Evolutionary conservation across 2,797 vertebrate species (phyloP), one percentile per base, ranked within the genome.

Genomic region (Ceyx erithaca): DNA sequence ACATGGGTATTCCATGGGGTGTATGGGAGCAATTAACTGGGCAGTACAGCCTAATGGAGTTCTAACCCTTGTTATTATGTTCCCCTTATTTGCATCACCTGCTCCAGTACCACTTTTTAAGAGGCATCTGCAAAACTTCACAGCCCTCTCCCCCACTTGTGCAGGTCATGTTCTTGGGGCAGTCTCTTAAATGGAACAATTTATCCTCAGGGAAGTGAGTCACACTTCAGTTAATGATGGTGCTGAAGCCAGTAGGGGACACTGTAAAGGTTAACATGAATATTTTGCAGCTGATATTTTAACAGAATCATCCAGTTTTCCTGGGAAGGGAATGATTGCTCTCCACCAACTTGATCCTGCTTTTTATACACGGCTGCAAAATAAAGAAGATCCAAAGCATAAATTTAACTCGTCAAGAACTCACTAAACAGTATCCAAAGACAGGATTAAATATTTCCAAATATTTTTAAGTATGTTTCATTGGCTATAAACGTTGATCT

Each of bases 221-320:
- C 75, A 84, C 64, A 68, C 80, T 93, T 91, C 70, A 80, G 49
- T 73, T 84, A 92, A 94, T 91, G 77, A 63, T 67, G 59, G 72
- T 79, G 70, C 70, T 77, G 45, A 64, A 64, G 57, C 45, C 35
- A 23, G 75, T 19, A 80, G 33, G 71, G 46, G 68, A 88, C 57
- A 90, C 67, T 28, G 52, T 58, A 93, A 92, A 92, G 87, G 71
- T 91, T 91, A 94, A 81, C 7, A 62, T 49, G 37, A 86, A 69
- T 81, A 85, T 81, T 86, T 92, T 84, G 63, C 28, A 54, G 52
- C 48, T 70, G 66, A 68, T 80, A 51, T 58, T 80, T 64, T 91
- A 84, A 85, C 14, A 76, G n/a, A 63, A 77, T 73, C 55, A 86
- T 46, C 23, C 25, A 8, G 45, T 64, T 87, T 92, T 76, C 71